These are phyloP conservation scores for Axinella damicornis DNA, from an alignment of 37 sponge, comb jelly and placozoan genomes.

Conservation along the genomic window DNA sequence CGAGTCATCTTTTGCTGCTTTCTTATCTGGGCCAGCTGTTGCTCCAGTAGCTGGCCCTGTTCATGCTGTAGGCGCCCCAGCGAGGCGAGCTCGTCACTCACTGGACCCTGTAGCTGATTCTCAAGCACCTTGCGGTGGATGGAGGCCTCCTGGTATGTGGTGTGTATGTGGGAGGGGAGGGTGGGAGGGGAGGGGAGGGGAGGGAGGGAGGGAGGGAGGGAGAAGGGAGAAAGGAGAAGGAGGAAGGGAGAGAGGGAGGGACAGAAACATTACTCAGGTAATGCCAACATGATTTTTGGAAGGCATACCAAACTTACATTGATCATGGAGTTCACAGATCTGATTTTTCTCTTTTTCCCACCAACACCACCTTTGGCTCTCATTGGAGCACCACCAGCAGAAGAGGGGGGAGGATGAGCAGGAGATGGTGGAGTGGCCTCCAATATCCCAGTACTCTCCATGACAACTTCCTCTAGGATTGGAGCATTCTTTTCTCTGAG, in stretches of 20 bases:
- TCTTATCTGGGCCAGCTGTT: conserved; percentile 3
- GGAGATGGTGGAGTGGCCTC: too few species aligned
- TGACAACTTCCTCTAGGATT: too few species aligned
- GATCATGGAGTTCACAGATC: neutral
- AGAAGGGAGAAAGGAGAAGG: neutral
- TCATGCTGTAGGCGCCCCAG: neutral
- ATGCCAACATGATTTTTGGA: neutral
- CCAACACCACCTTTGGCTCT: neutral
- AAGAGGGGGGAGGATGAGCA: neutral
- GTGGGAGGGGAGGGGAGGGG: neutral
- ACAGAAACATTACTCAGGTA: too few species aligned
- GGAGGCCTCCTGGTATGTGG: neutral
- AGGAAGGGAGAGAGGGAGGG: neutral
- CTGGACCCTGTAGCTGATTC: neutral
- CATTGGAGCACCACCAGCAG: neutral
- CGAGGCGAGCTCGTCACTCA: neutral
- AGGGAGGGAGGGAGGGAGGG: neutral
- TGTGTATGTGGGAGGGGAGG: neutral
- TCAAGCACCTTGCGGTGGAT: neutral
- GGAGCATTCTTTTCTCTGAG: too few species aligned
- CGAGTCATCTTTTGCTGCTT: conserved; percentile 3
- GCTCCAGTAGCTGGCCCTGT: neutral
- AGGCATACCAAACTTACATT: neutral
- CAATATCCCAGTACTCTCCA: too few species aligned
- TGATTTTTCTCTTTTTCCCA: too few species aligned